Conservation (phyloP, 1,140 invertebrate species). For the Phenacoccus solenopsis region DNA sequence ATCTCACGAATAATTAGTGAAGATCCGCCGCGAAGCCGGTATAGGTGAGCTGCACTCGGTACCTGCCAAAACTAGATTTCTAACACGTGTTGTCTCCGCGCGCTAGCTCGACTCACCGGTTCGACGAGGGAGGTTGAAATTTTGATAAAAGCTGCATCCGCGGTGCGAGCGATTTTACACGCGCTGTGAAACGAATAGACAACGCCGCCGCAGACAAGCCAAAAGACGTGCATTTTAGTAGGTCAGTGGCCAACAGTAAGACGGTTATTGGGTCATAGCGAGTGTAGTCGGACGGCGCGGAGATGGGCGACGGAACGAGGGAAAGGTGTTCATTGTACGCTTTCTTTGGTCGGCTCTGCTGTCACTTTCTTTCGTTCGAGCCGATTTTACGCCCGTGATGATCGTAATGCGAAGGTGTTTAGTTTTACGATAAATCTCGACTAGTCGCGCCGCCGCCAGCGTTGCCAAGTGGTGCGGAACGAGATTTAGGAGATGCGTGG, state of each 20-base stretch:
- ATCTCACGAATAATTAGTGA: background rate
- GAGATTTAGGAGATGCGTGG: too few species aligned
- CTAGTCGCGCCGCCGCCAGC: background rate
- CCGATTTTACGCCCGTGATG: background rate
- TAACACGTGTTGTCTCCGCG: background rate
- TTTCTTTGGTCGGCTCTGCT: background rate
- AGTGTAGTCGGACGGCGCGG: background rate
- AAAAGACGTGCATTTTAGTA: background rate
- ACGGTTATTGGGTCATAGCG: background rate
- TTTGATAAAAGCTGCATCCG: too few species aligned
- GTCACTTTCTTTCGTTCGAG: background rate
- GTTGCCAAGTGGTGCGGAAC: background rate
- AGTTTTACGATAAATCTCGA: background rate
- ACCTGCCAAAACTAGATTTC: background rate
- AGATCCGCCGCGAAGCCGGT: too few species aligned
- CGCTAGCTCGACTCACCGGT: too few species aligned
- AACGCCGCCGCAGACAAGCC: background rate
- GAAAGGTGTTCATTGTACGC: background rate
- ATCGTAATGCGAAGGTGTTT: background rate
- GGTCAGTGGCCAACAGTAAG: background rate
- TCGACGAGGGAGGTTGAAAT: too few species aligned
- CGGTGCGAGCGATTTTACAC: too few species aligned
- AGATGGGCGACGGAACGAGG: background rate
- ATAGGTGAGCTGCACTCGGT: background rate
- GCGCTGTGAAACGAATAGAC: too few species aligned